Evolutionary conservation across 2,888 invertebrate genomes (phyloP).

Genomic region (Eupeodes latifasciatus): DNA sequence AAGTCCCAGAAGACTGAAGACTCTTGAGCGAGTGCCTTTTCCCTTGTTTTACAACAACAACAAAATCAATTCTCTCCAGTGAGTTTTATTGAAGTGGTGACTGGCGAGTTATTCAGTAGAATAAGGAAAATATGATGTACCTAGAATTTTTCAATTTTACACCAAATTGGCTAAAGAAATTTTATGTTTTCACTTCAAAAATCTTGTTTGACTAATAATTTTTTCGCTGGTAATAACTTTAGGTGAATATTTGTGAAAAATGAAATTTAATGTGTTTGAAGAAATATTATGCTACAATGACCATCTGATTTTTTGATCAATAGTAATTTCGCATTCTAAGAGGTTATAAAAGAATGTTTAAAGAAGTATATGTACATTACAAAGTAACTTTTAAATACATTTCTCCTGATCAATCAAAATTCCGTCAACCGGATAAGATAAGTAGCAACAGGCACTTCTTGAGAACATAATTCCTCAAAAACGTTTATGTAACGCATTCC

Average conservation of each 20-base stretch:
- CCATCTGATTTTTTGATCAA: no score
- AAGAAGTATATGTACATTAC: no score
- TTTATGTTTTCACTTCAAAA: slow-evolving; percentile 60
- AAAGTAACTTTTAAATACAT: no score
- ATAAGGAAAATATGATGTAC: not conserved
- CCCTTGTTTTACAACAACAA: slow-evolving; percentile 32
- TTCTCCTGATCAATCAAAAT: no score
- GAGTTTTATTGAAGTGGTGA: not conserved
- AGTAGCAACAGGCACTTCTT: no score
- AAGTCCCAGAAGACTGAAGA: slow-evolving; percentile 1
- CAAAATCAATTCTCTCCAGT: slow-evolving; percentile 43
- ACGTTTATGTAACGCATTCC: no score
- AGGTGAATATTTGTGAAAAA: not conserved
- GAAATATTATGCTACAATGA: not conserved
- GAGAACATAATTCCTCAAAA: no score
- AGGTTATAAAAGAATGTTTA: no score
- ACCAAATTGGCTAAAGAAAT: slow-evolving; percentile 60
- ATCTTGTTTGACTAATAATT: slow-evolving; percentile 59
- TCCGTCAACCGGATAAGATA: no score
- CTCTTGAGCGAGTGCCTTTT: slow-evolving; percentile 43
- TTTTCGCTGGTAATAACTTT: slow-evolving; percentile 1
- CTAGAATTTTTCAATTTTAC: slow-evolving; percentile 28
- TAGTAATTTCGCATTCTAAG: no score
- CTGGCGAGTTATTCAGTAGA: slow-evolving; percentile 1
- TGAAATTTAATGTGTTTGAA: not conserved